These are phyloP conservation scores for Scaptomyza pallida DNA, from an alignment of 1,140 invertebrate species.

Conservation along the genomic window DNA sequence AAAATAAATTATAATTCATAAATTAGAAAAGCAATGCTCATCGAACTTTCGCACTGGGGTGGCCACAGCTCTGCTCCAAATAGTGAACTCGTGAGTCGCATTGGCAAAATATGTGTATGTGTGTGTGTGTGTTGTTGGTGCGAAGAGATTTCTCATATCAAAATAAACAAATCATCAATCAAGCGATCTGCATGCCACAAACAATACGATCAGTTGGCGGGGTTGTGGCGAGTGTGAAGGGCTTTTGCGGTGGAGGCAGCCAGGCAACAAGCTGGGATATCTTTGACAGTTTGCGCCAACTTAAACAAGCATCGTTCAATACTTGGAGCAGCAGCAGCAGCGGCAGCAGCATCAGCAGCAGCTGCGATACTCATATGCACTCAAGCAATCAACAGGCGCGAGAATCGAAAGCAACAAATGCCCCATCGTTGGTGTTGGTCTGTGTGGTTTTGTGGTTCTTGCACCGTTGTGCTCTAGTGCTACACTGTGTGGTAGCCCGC, in stretches of 20 bases:
- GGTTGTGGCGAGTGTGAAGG: neutral
- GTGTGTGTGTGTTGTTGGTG: slow-evolving; percentile 41
- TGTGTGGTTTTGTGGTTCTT: slow-evolving; percentile 12
- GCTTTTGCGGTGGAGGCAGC: neutral
- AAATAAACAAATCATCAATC: slow-evolving; percentile 84
- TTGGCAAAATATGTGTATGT: slow-evolving; percentile 56
- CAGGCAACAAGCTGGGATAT: slow-evolving; percentile 67
- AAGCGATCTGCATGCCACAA: slow-evolving; percentile 66
- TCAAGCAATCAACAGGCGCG: slow-evolving; percentile 77
- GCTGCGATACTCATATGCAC: slow-evolving; percentile 70
- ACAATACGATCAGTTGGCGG: slow-evolving; percentile 12
- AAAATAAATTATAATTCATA: slow-evolving; percentile 77
- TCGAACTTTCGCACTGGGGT: slow-evolving; percentile 56
- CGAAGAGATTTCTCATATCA: slow-evolving; percentile 74
- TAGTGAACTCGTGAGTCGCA: slow-evolving; percentile 22
- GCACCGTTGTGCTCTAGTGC: too few relatives aligned
- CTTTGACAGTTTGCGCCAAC: slow-evolving; percentile 75
- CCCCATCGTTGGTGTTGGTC: neutral
- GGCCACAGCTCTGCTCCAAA: slow-evolving; percentile 44
- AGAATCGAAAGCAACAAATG: slow-evolving; percentile 15
- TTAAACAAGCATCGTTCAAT: slow-evolving; percentile 54
- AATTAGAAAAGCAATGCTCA: slow-evolving; percentile 62
- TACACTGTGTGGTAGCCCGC: slow-evolving; percentile 38
- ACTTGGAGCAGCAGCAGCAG: too few relatives aligned
- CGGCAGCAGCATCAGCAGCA: slow-evolving; percentile 44